Percentiles rank a stretch among this genome's conserved stretches.
These are phyloP conservation scores for Athrips mouffetella DNA, from an alignment of 2,888 invertebrate species.

Conservation along the genomic window DNA sequence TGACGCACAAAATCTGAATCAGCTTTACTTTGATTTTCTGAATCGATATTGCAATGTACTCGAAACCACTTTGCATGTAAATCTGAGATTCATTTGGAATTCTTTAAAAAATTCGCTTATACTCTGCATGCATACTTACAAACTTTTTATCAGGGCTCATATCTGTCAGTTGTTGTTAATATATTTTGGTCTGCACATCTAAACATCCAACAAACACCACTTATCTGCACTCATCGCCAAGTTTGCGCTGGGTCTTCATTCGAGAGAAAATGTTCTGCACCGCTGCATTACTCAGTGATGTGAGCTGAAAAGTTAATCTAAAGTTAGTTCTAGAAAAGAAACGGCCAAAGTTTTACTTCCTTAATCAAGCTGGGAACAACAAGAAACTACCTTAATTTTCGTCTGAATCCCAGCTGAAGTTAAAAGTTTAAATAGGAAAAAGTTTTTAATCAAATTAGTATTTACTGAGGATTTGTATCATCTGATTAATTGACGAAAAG, in stretches of 20 bases:
- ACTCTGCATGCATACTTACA: not conserved
- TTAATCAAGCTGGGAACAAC: slow-evolving; percentile 7
- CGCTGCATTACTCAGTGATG: slow-evolving; percentile 28
- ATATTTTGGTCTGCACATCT: slow-evolving; percentile 28
- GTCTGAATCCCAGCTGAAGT: not conserved
- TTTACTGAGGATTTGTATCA: too few species aligned
- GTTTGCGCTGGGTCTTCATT: slow-evolving; percentile 29
- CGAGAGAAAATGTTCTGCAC: slow-evolving; percentile 45
- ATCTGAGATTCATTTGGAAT: slow-evolving; percentile 2
- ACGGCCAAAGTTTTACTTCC: slow-evolving; percentile 18
- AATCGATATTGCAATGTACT: slow-evolving; percentile 9
- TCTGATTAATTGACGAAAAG: too few species aligned
- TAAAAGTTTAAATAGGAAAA: slow-evolving; percentile 3
- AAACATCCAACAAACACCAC: slow-evolving; percentile 37
- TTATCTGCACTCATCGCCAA: slow-evolving; percentile 45
- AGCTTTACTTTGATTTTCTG: slow-evolving; percentile 1
- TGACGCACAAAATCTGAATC: slow-evolving; percentile 2
- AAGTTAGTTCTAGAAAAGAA: slow-evolving; percentile 31
- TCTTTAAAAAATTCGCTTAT: not conserved
- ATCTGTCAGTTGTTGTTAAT: slow-evolving; percentile 18
- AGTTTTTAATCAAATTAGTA: not conserved
- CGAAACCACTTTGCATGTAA: slow-evolving; percentile 5
- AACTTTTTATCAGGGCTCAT: not conserved
- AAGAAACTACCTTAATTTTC: slow-evolving; percentile 6
- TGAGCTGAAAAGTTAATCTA: slow-evolving; percentile 15